Conservation (phyloP, 1,140 invertebrate species). For the Pseudoatta argentina region DNA sequence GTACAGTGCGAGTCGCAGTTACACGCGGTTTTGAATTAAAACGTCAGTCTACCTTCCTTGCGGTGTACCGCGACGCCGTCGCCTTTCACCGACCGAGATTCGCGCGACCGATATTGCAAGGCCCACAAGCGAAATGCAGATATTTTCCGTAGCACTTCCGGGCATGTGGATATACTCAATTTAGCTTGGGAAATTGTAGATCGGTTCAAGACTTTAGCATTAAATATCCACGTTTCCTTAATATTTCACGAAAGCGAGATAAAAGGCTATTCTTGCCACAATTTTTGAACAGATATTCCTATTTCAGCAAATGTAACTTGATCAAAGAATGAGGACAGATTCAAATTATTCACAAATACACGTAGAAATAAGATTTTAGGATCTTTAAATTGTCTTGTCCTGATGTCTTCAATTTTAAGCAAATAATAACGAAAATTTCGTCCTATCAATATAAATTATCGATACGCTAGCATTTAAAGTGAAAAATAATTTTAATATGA, state of each 20-base stretch:
- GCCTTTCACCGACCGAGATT: conserved; percentile 64
- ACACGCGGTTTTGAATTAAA: conserved; percentile 68
- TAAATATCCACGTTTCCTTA: neutral
- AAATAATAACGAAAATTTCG: neutral
- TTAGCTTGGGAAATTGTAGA: neutral
- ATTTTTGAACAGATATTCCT: neutral
- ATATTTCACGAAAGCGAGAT: neutral
- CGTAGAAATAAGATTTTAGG: neutral
- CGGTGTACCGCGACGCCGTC: conserved; percentile 10
- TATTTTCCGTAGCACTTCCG: conserved; percentile 41
- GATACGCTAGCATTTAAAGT: neutral
- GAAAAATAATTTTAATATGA: conserved; percentile 7
- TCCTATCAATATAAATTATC: neutral
- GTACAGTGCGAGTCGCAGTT: conserved; percentile 34
- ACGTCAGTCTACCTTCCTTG: conserved; percentile 61
- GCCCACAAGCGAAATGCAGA: neutral
- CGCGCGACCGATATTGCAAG: conserved; percentile 49
- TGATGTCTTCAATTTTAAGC: neutral
- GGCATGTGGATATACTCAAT: neutral
- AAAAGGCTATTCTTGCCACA: neutral
- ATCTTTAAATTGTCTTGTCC: neutral
- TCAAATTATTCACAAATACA: neutral
- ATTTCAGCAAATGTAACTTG: conserved; percentile 6
- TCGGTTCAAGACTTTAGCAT: neutral
- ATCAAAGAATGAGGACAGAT: neutral